phyloP scores from a whole-genome alignment of 2,888 invertebrate species.

The Metellina segmentata region DNA sequence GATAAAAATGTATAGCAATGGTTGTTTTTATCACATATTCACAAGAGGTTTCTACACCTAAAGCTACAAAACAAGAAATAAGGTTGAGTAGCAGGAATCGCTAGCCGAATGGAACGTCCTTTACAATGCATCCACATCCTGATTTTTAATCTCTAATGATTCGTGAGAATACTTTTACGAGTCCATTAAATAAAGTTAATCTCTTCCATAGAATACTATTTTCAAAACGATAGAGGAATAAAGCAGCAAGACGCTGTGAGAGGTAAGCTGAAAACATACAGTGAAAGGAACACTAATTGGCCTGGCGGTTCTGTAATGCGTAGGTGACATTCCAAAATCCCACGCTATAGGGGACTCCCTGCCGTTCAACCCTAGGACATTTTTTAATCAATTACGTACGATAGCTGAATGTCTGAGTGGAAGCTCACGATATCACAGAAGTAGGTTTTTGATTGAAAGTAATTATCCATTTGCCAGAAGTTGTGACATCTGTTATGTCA shows the following conservation, averaged over 20 bases:
- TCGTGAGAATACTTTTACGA: background rate
- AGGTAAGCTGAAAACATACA: background rate
- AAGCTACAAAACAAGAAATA: too few relatives aligned
- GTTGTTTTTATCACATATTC: too few relatives aligned
- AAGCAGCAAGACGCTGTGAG: background rate
- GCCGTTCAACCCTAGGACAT: conserved; percentile 14
- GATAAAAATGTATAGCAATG: too few relatives aligned
- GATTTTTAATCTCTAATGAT: too few relatives aligned
- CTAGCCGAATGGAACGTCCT: too few relatives aligned
- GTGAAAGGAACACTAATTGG: background rate
- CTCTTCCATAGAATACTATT: background rate
- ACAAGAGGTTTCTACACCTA: too few relatives aligned
- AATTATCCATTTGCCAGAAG: background rate
- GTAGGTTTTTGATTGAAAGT: conserved; percentile 54
- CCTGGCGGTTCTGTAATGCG: background rate
- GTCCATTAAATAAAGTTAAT: background rate
- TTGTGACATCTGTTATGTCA: background rate
- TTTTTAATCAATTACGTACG: conserved; percentile 47
- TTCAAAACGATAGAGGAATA: background rate
- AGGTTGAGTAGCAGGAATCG: too few relatives aligned
- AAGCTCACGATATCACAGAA: background rate
- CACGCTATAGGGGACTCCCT: background rate
- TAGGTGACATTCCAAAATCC: conserved; percentile 16
- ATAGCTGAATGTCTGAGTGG: conserved; percentile 3
- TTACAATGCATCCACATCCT: too few relatives aligned